Percentiles rank a stretch among this genome's conserved stretches.
phyloP scores from a whole-genome alignment of 2,888 invertebrate species.

The Rhagium mordax region DNA sequence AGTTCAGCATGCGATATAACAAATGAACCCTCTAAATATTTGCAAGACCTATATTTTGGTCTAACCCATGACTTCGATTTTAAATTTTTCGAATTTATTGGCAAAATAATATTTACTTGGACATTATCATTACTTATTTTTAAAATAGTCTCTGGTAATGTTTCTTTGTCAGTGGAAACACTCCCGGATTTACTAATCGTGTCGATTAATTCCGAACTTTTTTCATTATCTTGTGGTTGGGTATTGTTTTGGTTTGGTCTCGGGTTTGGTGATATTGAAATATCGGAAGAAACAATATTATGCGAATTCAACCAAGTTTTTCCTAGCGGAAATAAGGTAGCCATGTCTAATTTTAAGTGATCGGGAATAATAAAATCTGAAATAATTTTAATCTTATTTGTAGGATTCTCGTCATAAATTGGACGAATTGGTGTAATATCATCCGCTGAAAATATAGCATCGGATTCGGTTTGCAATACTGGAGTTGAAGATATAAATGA shows the following conservation, averaged over 20 bases:
- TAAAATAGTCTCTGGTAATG: neutral
- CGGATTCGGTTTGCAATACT: neutral
- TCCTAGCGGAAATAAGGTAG: neutral
- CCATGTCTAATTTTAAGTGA: neutral
- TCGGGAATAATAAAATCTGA: constrained; percentile 10
- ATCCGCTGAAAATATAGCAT: neutral
- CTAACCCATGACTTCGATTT: neutral
- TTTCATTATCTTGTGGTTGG: neutral
- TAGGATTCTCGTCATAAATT: neutral
- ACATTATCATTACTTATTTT: neutral
- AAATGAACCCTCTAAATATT: constrained; percentile 6
- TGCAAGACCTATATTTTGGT: neutral
- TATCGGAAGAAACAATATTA: neutral
- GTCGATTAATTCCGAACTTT: neutral
- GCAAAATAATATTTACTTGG: neutral
- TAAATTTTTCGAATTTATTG: constrained; percentile 2
- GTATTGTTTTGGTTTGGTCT: neutral
- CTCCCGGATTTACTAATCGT: neutral
- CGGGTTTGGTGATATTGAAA: neutral
- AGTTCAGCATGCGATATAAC: neutral
- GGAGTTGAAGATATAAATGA: neutral
- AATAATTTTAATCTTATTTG: constrained; percentile 3
- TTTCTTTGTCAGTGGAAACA: constrained; percentile 7
- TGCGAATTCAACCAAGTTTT: neutral
- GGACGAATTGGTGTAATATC: neutral